These are phyloP conservation scores for Watsonalla binaria DNA, from an alignment of 2,888 invertebrate species.

Conservation along the genomic window DNA sequence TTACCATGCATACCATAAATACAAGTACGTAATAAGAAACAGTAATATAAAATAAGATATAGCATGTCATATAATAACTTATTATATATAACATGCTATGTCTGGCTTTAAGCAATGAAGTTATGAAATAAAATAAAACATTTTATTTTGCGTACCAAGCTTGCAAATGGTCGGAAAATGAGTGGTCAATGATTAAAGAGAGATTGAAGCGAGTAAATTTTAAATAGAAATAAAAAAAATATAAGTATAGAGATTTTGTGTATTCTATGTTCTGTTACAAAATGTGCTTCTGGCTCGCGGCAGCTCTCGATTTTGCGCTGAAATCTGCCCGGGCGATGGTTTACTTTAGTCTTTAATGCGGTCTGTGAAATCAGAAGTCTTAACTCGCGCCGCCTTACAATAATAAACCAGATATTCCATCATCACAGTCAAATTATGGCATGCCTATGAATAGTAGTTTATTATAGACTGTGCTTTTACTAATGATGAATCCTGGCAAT, in stretches of 20 bases:
- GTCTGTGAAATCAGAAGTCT: no score
- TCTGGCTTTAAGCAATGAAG: neutral
- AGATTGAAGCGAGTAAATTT: no score
- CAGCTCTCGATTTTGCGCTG: neutral
- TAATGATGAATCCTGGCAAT: no score
- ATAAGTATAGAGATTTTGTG: neutral
- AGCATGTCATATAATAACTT: neutral
- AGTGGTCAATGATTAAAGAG: neutral
- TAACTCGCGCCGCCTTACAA: neutral
- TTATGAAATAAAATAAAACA: neutral
- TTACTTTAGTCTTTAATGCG: no score
- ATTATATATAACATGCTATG: no score
- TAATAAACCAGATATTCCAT: neutral
- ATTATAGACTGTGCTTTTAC: no score
- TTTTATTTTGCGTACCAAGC: neutral
- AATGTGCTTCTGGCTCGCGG: neutral
- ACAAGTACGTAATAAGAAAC: neutral
- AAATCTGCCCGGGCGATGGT: neutral
- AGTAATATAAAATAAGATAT: neutral
- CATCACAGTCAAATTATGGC: no score
- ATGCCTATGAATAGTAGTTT: no score
- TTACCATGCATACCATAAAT: neutral
- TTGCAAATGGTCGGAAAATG: neutral
- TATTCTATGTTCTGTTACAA: neutral
- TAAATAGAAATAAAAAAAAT: no score